phyloP scores from a whole-genome alignment of 2,113 vertebrate genomes.

The Felis catus region DNA sequence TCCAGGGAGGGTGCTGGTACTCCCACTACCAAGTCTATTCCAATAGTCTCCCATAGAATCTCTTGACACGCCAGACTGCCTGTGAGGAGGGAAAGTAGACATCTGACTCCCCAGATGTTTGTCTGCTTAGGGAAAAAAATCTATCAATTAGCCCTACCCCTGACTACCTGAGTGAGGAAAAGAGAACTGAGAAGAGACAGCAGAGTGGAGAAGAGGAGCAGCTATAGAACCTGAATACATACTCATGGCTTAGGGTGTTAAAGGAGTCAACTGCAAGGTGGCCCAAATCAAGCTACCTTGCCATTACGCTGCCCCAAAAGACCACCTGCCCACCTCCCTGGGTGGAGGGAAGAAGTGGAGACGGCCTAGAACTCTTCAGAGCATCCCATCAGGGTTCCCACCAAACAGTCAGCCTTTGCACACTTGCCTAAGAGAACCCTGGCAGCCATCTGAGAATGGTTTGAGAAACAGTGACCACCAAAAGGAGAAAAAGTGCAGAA shows the following conservation, averaged over 20 bases:
- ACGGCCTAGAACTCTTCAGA: not conserved
- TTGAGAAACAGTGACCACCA: not conserved
- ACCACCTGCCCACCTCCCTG: not conserved
- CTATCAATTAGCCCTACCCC: not conserved
- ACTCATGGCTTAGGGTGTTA: not conserved
- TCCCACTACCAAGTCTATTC: not conserved
- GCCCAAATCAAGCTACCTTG: not conserved
- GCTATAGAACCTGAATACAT: fast-evolving
- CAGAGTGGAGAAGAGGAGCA: not conserved
- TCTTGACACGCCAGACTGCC: not conserved
- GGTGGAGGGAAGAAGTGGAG: not conserved
- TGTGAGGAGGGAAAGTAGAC: not conserved
- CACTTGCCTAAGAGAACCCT: not conserved
- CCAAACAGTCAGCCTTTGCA: not conserved
- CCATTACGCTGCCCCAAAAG: not conserved
- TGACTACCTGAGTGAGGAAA: not conserved
- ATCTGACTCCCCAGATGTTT: not conserved
- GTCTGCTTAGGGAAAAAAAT: not conserved
- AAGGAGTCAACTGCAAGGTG: not conserved
- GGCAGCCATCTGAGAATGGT: not conserved
- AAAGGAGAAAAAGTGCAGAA: not conserved
- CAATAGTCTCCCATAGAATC: not conserved
- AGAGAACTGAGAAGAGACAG: not conserved
- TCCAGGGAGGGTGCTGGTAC: not conserved
- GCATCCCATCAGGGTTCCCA: not conserved